Base-by-base conservation (phyloP, 2,113 vertebrate species). In the Aspidoscelis tigris region DNA sequence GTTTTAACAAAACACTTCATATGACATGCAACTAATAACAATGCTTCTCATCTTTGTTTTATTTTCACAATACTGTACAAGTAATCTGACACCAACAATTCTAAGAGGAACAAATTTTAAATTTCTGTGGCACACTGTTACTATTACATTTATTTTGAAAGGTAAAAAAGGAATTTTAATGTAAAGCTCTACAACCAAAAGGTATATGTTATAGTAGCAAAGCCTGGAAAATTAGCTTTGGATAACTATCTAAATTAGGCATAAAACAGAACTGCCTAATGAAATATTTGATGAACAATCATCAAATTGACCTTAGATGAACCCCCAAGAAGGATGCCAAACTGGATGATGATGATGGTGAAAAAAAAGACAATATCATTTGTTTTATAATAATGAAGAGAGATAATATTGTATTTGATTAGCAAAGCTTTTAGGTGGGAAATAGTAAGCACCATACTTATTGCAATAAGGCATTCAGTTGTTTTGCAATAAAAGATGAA, bases 11-110 rank as follows among this genome's bases (percentile, higher is more conserved):
- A 81, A 90, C 0, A 90, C 71, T 18, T 61, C 12, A 44, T 33
- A 81, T 14, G 80, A 87, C 86, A 85, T 78, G 82, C 50, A 76
- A 84, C 80, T 68, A 43, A 87, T 84, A 76, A 61, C 44, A 72
- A 55, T 4, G 66, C 16, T 24, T 73, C 41, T 80, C 79, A 10
- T 3, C 8, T 24, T 1, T 47, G 4, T 1, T 14, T 26, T 83
- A 50, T 84, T 87, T 85, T 61, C 2, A 12, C 3, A 10, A 4
- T 77, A 43, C 75, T 55, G n/a, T 33, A 65, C 20, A 73, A 11
- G 65, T 50, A 73, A 58, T 33, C 39, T 73, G 58, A 66, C 65
- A 83, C 44, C 65, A 26, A n/a, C 64, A 74, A 39, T 58, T 22
- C 50, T 69, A 33, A 47, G 3, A 21, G 1, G 6, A 69, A 53